Evolutionary conservation across 1,140 invertebrate genomes (phyloP).

Genomic region (Babylonia areolata): DNA sequence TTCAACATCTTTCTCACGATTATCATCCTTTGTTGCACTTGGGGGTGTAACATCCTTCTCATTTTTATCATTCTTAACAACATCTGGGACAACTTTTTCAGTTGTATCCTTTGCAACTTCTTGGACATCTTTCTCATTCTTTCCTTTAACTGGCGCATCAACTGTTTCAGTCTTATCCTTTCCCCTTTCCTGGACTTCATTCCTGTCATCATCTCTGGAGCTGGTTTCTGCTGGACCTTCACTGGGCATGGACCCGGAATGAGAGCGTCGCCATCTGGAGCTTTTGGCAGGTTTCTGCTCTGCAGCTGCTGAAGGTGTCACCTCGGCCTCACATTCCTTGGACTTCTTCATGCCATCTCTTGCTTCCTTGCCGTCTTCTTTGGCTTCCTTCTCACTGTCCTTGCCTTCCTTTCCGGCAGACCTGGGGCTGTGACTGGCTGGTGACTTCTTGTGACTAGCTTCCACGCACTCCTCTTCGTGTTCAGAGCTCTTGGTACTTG

Average conservation of each 20-base stretch:
- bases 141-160: too few species aligned
- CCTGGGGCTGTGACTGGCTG: conserved; percentile 21
- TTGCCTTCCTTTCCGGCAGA: background rate
- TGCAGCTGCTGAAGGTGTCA: background rate
- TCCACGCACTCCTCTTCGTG: background rate
- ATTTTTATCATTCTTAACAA: too few species aligned
- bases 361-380: background rate
- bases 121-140: background rate
- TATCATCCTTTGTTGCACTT: too few species aligned
- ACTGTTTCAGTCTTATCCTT: too few species aligned
- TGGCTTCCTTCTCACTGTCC: background rate
- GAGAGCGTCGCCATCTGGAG: conserved; percentile 7
- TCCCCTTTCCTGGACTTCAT: too few species aligned
- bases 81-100: too few species aligned
- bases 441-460: background rate
- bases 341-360: background rate
- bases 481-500: background rate
- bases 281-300: conserved; percentile 22
- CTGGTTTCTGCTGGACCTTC: background rate
- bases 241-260: background rate
- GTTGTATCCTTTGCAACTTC: background rate
- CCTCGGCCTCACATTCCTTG: background rate
- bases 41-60: too few species aligned
- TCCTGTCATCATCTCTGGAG: background rate
- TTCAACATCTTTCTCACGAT: too few species aligned